Evolutionary conservation across 2,797 vertebrate species (phyloP).

Genomic region (Gadopsis marmoratus): DNA sequence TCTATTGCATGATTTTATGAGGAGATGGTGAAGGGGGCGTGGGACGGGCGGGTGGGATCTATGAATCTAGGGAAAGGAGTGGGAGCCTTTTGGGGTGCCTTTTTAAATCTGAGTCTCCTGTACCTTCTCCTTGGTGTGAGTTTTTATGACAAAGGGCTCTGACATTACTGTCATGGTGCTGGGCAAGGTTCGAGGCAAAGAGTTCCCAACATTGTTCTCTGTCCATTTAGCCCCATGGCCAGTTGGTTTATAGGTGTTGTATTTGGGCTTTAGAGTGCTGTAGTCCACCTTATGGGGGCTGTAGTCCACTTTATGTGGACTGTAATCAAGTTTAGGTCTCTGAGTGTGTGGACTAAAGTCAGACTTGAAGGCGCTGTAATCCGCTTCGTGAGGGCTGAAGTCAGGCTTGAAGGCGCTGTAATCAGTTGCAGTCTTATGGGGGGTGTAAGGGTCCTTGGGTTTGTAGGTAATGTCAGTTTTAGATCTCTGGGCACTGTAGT

Average conservation of each 20-base stretch:
- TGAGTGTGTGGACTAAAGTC: constrained; percentile 84
- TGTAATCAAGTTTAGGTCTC: constrained; percentile 85
- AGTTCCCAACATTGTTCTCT: constrained; percentile 96
- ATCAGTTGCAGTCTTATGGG: constrained; percentile 77
- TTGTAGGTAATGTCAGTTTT: constrained; percentile 80
- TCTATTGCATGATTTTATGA: constrained; percentile 94
- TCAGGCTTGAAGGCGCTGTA: constrained; percentile 82
- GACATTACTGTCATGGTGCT: constrained; percentile 88
- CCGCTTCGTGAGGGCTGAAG: constrained; percentile 81
- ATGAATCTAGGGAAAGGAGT: constrained; percentile 37
- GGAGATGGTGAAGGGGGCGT: constrained; percentile 42
- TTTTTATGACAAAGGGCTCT: constrained; percentile 95
- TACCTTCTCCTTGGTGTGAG: constrained; percentile 98
- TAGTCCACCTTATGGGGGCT: constrained; percentile 82
- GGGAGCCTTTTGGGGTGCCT: constrained; percentile 47
- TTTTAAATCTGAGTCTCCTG: constrained; percentile 98
- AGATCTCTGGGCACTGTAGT: constrained; percentile 81
- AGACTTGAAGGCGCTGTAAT: constrained; percentile 84
- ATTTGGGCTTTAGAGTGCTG: constrained; percentile 88
- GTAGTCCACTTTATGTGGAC: constrained; percentile 83
- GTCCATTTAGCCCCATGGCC: constrained; percentile 95
- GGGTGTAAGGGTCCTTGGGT: constrained; percentile 78
- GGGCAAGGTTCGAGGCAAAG: constrained; percentile 93
- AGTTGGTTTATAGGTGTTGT: constrained; percentile 93
- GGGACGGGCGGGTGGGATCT: constrained; percentile 42